A percentile compares a stretch with the other conserved stretches of the same genome.
Conservation (phyloP, 2,113 vertebrate genomes). For the Balaenoptera acutorostrata region DNA sequence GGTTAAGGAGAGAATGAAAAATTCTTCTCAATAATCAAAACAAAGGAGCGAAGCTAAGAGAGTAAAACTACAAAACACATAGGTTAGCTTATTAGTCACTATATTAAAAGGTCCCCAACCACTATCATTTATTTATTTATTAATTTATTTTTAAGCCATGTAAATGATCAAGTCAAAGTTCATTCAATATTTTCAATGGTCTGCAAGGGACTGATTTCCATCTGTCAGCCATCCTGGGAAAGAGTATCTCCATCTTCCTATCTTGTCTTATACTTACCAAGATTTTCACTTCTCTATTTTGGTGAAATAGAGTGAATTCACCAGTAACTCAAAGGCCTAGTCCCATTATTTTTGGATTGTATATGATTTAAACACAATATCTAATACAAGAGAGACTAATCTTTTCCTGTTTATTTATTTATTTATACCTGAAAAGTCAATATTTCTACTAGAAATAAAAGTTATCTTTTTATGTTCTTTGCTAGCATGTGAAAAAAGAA, state of each 20-base stretch:
- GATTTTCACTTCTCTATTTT: conserved; percentile 28
- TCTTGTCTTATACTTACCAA: background rate
- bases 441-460: conserved; percentile 39
- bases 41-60: background rate
- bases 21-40: conserved; percentile 28
- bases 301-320: background rate
- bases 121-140: background rate
- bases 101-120: background rate
- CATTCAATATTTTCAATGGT: conserved; percentile 33
- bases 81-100: conserved; percentile 25
- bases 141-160: background rate
- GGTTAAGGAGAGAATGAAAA: background rate
- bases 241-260: background rate
- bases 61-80: background rate
- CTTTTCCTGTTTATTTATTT: background rate
- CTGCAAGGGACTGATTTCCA: background rate
- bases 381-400: background rate
- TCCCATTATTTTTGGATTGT: background rate
- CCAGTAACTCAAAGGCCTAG: background rate
- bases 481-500: background rate
- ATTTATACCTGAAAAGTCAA: background rate
- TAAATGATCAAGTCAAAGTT: conserved; percentile 14
- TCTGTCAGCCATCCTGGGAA: background rate
- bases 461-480: conserved; percentile 11
- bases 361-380: conserved; percentile 28